A percentile compares a stretch with the other conserved stretches of the same genome.
Evolutionary conservation across 2,888 invertebrate species (phyloP).

Genomic region (Fragum sueziense): DNA sequence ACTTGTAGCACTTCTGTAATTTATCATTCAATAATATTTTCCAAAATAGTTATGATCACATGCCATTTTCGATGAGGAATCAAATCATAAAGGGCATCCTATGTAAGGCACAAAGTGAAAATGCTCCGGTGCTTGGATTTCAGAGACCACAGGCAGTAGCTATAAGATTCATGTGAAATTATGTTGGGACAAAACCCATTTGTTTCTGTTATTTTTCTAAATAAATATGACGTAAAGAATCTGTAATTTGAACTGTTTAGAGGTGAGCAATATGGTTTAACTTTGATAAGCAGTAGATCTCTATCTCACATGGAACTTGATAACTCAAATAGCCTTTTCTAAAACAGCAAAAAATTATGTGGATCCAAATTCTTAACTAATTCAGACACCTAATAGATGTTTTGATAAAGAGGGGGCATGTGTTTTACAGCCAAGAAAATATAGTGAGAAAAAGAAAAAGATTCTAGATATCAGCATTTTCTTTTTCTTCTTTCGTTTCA

Average conservation of each 20-base stretch:
- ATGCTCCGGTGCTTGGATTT: not conserved
- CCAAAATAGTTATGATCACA: too few species aligned
- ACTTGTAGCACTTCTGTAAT: too few species aligned
- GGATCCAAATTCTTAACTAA: too few species aligned
- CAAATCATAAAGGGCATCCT: too few species aligned
- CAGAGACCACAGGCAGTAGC: too few species aligned
- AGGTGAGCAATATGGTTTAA: slow-evolving; percentile 17
- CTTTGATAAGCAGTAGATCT: slow-evolving; percentile 17
- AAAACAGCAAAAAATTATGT: too few species aligned
- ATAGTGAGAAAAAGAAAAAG: not conserved
- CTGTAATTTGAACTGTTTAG: slow-evolving; percentile 1
- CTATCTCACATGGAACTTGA: slow-evolving; percentile 15
- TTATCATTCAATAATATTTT: too few species aligned
- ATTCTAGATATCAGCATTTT: not conserved
- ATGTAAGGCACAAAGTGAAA: not conserved
- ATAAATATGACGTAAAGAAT: slow-evolving; percentile 24
- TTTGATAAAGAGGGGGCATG: too few species aligned
- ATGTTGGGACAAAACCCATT: not conserved
- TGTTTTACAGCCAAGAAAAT: too few species aligned
- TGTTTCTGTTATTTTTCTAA: not conserved
- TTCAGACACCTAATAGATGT: too few species aligned
- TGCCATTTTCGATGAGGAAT: too few species aligned
- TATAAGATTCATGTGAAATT: not conserved
- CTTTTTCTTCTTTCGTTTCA: too few species aligned
- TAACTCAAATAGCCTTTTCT: not conserved